Evolutionary conservation across 1,140 invertebrate species (phyloP), one percentile per base, ranked within the genome.

Genomic region (Bradysia coprophila): DNA sequence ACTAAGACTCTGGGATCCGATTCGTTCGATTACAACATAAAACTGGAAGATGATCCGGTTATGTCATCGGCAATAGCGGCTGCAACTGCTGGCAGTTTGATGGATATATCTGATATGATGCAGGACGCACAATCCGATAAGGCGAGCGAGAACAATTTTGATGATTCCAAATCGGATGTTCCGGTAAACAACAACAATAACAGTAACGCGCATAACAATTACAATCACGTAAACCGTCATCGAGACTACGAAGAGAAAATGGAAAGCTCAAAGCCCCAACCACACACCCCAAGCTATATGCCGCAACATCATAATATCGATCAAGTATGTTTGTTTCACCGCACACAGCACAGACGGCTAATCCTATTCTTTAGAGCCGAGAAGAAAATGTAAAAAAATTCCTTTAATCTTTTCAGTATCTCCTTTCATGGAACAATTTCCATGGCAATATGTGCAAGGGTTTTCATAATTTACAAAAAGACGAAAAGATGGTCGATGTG

Each of bases 401-500:
- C 6, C 24, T 28, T 28, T 6, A 8, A 13, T 28, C 13, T 8
- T 28, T 28, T 34, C 23, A 45, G 51, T 76, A 76, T 53, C 73
- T 73, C 10, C 50, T 77, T 39, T 72, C 71, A 45, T 77, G 73
- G 74, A 75, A 76, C 48, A 76, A 74, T 52, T 76, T 76, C 51
- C 72, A 75, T 47, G 67, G 64, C 43, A 77, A 76, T 51, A 63
- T 77, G 52, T 73, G 72, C 46, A 67, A 68, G 21, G 73, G 73
- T 19, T 67, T 77, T 48, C 73, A 75, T 46, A 67, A 68, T 36
- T 60, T 76, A 42, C 60, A 78, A 39, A 72, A 75, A 49, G 73
- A 72, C 48, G 74, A 78, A 50, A 72, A 77, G 47, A 67, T 81
- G 54, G 76, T 80, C 24, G 79, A 82, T 55, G 78, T 81, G 28